Evolutionary conservation across 1,140 invertebrate genomes (phyloP).

Genomic region (Pteromalus puparum): DNA sequence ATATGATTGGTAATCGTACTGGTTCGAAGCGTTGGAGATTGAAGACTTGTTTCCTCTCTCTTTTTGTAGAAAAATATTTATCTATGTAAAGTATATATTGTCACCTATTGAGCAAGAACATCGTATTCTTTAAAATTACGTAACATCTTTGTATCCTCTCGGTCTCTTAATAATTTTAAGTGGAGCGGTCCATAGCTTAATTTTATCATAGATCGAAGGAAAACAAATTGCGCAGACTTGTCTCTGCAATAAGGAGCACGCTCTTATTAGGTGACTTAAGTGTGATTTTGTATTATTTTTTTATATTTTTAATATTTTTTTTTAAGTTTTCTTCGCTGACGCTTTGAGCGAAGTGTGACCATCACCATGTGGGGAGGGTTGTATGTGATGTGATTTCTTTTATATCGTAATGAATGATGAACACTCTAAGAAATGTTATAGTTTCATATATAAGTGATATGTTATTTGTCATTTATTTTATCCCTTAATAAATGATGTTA

Average conservation of each 20-base stretch:
- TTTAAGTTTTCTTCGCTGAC: conserved; percentile 52
- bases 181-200: conserved; percentile 68
- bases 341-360: conserved; percentile 59
- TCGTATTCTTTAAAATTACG: not conserved
- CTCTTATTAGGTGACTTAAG: conserved; percentile 30
- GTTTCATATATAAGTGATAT: conserved; percentile 76
- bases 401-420: conserved; percentile 75
- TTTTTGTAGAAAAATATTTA: conserved; percentile 43
- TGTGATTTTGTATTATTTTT: conserved; percentile 53
- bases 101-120: conserved; percentile 18
- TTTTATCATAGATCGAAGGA: conserved; percentile 62
- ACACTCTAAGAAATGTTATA: conserved; percentile 76
- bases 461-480: conserved; percentile 77
- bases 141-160: conserved; percentile 44
- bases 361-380: conserved; percentile 65
- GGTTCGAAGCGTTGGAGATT: conserved; percentile 52
- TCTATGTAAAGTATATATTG: conserved; percentile 49
- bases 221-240: not conserved
- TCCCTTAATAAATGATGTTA: conserved; percentile 76
- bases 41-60: conserved; percentile 52
- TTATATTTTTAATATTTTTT: conserved; percentile 51
- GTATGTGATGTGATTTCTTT: conserved; percentile 76
- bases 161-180: conserved; percentile 69
- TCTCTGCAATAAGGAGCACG: not conserved
- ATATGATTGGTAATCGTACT: conserved; percentile 48